Conservation (phyloP, 2,888 invertebrate genomes). For the Timema podura region DNA sequence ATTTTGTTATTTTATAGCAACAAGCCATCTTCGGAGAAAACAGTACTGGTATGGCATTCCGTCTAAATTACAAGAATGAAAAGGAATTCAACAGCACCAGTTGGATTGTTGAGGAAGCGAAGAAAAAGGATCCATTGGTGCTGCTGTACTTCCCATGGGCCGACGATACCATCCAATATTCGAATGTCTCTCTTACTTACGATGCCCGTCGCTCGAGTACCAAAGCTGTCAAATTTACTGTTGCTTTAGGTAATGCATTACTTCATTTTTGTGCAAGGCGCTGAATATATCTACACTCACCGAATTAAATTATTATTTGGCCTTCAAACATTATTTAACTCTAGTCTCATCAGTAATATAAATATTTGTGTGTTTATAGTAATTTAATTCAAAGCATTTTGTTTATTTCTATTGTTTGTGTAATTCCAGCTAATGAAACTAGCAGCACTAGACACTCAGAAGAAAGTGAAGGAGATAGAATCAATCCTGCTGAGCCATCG, state of each 20-base stretch:
- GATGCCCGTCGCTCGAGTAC: background rate
- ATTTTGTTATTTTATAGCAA: background rate
- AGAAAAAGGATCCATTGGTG: background rate
- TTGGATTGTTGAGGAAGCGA: background rate
- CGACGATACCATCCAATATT: background rate
- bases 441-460: no score
- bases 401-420: no score
- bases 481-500: no score
- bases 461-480: no score
- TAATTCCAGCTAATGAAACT: no score
- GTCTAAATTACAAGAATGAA: background rate
- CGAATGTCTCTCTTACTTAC: background rate
- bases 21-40: slow-evolving; percentile 3
- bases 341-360: no score
- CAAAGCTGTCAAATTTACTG: background rate
- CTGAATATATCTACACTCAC: background rate
- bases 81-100: background rate
- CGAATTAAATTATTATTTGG: background rate
- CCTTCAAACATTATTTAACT: no score
- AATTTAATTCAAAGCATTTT: no score
- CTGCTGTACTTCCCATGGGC: background rate
- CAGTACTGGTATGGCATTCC: slow-evolving; percentile 5
- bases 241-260: background rate
- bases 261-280: background rate
- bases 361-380: no score